Evolutionary conservation across 2,797 vertebrate genomes (phyloP), one percentile per base, ranked within the genome.

Genomic region (Peromyscus nudipes): DNA sequence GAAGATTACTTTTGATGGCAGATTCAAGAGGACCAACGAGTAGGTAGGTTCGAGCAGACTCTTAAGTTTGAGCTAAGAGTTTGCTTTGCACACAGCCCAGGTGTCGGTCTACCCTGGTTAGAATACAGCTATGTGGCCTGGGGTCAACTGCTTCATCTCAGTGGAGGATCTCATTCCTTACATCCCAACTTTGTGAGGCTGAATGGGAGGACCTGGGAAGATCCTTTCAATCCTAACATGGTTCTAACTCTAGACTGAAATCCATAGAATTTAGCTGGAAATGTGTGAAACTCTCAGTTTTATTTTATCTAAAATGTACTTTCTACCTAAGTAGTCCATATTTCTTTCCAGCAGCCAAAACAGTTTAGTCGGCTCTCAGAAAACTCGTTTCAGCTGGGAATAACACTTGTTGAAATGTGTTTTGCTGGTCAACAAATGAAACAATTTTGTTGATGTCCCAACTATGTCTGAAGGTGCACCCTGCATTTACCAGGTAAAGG

Each of bases 331-430:
- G 31, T 62, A 46, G 34, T 40, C 13, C 12, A 25, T 84, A 71
- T 96, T 23, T 84, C 17, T 29, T 55, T 29, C 69, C 73, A 49
- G 49, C 4, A 1, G 8, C 34, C 64, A 77, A 57, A 8, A 73
- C 31, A 94, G 49, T 6, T 92, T 29, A 21, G 23, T 93, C 9
- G 9, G 64, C 92, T 93, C 69, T 92, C 31, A 69, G 96, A 87
- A 96, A 80, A 92, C 17, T 12, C 37, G 60, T 91, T 86, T 88
- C 71, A 43, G 13, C 8, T 52, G 13, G 86, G 76, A 92, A 52
- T n/a, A 55, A 55, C n/a, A 21, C 17, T 77, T 49, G 69, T 64
- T 85, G 49, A 86, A 76, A 69, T 9, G 21, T 16, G 34, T 19
- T 91, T 69, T 64, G 3, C 64, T 86, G 55, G 23, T 67, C 16